These are phyloP conservation scores for Portunus trituberculatus DNA, from an alignment of 1,140 invertebrate genomes.

Conservation along the genomic window DNA sequence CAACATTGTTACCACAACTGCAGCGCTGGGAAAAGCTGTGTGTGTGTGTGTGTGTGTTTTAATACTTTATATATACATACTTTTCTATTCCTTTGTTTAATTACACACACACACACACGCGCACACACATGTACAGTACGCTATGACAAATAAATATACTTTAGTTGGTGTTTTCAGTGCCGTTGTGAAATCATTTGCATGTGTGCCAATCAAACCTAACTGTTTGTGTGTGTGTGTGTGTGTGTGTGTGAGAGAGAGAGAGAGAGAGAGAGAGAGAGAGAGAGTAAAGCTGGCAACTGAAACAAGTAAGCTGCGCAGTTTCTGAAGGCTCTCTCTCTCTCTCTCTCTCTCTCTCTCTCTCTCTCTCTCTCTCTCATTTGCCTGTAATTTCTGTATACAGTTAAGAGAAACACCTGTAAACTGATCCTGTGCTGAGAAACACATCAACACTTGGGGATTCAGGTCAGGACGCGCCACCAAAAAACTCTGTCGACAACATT, in stretches of 20 bases:
- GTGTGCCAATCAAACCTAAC: not conserved
- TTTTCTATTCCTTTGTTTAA: not conserved
- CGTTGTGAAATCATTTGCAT: not conserved
- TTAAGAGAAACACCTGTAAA: not conserved
- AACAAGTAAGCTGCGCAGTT: constrained; percentile 20
- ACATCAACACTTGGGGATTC: too few species aligned
- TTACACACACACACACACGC: not conserved
- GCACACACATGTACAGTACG: too few species aligned
- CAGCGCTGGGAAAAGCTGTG: not conserved
- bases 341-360: not conserved
- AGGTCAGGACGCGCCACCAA: not conserved
- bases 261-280: constrained; percentile 35
- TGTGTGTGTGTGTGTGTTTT: not conserved
- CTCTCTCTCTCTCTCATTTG: not conserved
- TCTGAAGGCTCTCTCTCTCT: not conserved
- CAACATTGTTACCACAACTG: not conserved
- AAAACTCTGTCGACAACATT: not conserved
- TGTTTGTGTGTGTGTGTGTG: not conserved
- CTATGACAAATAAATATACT: not conserved
- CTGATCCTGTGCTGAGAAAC: not conserved
- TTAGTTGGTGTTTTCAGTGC: not conserved
- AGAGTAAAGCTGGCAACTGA: too few species aligned
- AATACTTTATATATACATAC: not conserved
- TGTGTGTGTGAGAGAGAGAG: constrained; percentile 6
- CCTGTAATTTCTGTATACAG: not conserved